Conservation (phyloP, 1,140 invertebrate species). For the Pararge aegeria region DNA sequence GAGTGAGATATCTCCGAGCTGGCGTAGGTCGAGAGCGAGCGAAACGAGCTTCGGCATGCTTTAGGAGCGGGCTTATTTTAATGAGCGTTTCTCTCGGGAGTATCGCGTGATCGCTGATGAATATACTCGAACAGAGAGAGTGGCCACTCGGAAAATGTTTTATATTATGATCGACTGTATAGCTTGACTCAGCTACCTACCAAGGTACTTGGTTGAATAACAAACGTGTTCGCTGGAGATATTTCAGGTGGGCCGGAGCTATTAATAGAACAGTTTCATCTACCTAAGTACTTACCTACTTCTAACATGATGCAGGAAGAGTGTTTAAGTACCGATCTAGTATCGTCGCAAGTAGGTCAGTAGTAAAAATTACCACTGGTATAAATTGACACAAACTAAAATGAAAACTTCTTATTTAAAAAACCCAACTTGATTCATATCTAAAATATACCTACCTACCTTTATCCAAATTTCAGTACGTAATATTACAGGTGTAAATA, state of each 20-base stretch:
- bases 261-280: background rate
- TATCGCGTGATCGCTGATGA: conserved; percentile 20
- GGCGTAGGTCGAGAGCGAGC: conserved; percentile 19
- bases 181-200: background rate
- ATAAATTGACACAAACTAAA: too few species aligned
- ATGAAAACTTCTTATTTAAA: too few species aligned
- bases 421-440: too few species aligned
- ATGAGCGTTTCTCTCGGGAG: conserved; percentile 21
- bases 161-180: conserved; percentile 9
- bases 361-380: too few species aligned
- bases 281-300: background rate
- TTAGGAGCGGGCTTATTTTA: conserved; percentile 18
- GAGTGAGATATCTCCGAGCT: background rate
- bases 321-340: too few species aligned
- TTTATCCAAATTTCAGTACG: too few species aligned
- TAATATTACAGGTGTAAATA: too few species aligned
- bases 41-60: conserved; percentile 4
- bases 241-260: background rate
- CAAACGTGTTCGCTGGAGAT: background rate
- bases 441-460: too few species aligned
- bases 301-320: too few species aligned
- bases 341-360: too few species aligned
- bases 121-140: conserved; percentile 21
- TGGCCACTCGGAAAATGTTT: conserved; percentile 10
- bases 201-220: background rate